Conservation (phyloP, 2,113 vertebrate species). For the Centrocercus urophasianus region DNA sequence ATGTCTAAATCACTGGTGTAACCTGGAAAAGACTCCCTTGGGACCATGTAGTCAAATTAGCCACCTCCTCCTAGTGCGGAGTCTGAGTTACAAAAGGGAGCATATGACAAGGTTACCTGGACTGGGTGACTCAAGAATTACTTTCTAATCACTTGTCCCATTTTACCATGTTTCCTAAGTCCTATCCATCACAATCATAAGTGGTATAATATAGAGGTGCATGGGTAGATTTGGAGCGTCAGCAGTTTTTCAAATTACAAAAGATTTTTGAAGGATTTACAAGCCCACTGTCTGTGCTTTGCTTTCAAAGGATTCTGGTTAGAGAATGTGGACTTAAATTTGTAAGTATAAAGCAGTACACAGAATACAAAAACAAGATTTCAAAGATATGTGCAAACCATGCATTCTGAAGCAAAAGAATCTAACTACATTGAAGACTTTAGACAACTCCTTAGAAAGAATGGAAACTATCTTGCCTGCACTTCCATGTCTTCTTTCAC, state of each 20-base stretch:
- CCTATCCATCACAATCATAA: neutral
- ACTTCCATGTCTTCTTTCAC: neutral
- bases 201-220: neutral
- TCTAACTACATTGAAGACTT: neutral
- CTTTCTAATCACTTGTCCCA: neutral
- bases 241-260: neutral
- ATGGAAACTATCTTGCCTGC: neutral
- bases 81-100: neutral
- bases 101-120: neutral
- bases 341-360: constrained; percentile 5
- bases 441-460: neutral
- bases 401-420: neutral
- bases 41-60: neutral
- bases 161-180: neutral
- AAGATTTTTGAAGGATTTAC: neutral
- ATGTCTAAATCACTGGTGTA: neutral
- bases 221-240: neutral
- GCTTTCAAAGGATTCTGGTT: neutral
- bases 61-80: neutral
- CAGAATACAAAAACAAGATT: neutral
- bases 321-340: neutral
- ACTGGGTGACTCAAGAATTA: neutral
- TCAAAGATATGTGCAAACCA: neutral
- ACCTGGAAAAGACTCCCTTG: neutral
- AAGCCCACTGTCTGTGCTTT: neutral